Evolutionary conservation across 2,113 vertebrate genomes (phyloP).

Genomic region (Takifugu flavidus): DNA sequence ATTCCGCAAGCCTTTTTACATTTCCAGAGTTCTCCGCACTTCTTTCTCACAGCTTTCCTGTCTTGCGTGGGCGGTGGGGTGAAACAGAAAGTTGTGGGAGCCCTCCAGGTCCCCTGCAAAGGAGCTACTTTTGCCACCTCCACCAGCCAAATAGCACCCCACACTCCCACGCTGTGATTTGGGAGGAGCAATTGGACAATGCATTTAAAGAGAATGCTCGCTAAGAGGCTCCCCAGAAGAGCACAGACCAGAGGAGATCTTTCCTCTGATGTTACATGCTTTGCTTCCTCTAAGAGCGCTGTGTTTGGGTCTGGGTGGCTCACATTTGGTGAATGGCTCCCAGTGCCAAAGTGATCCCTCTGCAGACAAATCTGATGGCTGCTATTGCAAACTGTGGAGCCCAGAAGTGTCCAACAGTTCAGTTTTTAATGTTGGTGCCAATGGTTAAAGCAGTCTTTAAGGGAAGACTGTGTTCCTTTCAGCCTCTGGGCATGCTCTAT

Average conservation of each 20-base stretch:
- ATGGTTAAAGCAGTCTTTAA: constrained; percentile 3
- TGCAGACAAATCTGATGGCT: constrained; percentile 2
- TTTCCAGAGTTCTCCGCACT: constrained; percentile 29
- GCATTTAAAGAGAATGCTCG: constrained; percentile 41
- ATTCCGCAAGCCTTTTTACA: constrained; percentile 6
- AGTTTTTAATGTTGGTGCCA: constrained; percentile 13
- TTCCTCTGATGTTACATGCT: constrained; percentile 33
- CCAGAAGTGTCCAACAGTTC: constrained; percentile 8
- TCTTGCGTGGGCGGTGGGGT: constrained; percentile 48
- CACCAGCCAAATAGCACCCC: constrained; percentile 47
- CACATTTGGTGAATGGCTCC: constrained; percentile 38
- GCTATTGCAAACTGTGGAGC: background rate
- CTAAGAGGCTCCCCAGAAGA: constrained; percentile 44
- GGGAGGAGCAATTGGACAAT: constrained; percentile 53
- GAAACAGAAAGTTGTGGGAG: constrained; percentile 51
- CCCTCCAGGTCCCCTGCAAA: constrained; percentile 42
- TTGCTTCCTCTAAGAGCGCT: constrained; percentile 17
- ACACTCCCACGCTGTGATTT: constrained; percentile 52
- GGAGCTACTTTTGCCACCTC: constrained; percentile 42
- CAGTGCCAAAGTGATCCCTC: constrained; percentile 10
- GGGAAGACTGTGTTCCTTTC: background rate
- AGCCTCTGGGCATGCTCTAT: constrained; percentile 4
- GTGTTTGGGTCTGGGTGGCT: constrained; percentile 1
- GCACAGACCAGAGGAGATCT: constrained; percentile 36
- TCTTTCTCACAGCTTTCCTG: constrained; percentile 47